Percentiles rank a stretch among this genome's conserved stretches.
Conservation (phyloP, 2,888 invertebrate species). For the Escarpia spicata region DNA sequence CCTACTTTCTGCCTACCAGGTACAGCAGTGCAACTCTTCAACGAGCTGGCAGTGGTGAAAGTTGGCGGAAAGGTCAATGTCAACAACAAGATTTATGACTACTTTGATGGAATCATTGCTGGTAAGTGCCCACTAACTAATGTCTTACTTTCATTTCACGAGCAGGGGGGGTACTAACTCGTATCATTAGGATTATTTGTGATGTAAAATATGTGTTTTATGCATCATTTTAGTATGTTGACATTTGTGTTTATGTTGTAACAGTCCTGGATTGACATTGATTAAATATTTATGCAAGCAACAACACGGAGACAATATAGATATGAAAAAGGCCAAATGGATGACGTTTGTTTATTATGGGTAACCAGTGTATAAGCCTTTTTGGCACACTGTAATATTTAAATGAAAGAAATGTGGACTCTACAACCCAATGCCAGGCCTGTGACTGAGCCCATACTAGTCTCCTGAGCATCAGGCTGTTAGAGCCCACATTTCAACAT, state of each 20-base stretch:
- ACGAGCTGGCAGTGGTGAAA: conserved; percentile 45
- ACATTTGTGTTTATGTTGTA: neutral
- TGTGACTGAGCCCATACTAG: too few species aligned
- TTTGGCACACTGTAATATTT: too few species aligned
- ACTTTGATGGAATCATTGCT: conserved; percentile 60
- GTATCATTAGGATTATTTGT: neutral
- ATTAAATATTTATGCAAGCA: too few species aligned
- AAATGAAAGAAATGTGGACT: too few species aligned
- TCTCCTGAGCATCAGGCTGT: too few species aligned
- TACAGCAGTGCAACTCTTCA: conserved; percentile 27
- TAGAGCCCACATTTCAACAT: too few species aligned
- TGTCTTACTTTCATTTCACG: too few species aligned
- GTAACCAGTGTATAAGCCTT: too few species aligned
- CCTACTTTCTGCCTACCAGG: neutral
- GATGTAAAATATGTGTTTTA: neutral
- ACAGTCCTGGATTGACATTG: neutral
- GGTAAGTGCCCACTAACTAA: conserved; percentile 44
- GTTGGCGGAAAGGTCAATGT: conserved; percentile 51
- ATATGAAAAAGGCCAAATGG: too few species aligned
- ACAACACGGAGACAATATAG: too few species aligned
- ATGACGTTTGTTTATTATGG: too few species aligned
- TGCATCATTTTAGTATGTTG: neutral
- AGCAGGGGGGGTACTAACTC: neutral
- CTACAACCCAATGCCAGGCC: too few species aligned
- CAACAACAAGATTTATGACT: conserved; percentile 34